Conservation (phyloP, 2,113 vertebrate species). For the Mus pahari region DNA sequence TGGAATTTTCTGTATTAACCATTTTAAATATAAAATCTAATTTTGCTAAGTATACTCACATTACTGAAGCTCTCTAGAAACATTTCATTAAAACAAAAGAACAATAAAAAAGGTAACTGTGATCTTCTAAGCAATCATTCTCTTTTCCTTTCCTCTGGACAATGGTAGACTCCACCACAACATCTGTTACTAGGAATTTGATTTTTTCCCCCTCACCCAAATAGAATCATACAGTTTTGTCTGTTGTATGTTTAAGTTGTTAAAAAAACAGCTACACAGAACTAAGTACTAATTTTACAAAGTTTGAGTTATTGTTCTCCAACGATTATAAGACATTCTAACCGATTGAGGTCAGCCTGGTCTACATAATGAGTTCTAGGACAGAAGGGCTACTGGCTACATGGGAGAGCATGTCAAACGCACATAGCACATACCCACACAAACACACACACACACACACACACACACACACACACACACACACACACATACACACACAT, state of each 20-base stretch:
- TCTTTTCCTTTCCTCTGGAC: neutral
- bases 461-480: neutral
- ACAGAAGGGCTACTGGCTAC: neutral
- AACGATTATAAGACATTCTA: neutral
- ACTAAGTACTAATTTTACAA: slow-evolving; percentile 31
- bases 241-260: neutral
- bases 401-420: neutral
- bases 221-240: neutral
- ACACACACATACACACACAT: neutral
- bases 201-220: neutral
- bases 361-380: neutral
- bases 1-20: neutral
- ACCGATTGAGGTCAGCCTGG: neutral
- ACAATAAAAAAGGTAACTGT: neutral
- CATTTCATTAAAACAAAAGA: neutral
- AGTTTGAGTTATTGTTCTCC: neutral
- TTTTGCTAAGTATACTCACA: neutral
- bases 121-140: neutral
- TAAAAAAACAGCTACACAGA: neutral
- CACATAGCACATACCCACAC: neutral
- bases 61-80: neutral
- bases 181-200: neutral
- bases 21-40: neutral
- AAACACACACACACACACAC: neutral
- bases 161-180: neutral